Evolutionary conservation across 2,113 vertebrate genomes (phyloP).

Genomic region (Lates calcarifer): DNA sequence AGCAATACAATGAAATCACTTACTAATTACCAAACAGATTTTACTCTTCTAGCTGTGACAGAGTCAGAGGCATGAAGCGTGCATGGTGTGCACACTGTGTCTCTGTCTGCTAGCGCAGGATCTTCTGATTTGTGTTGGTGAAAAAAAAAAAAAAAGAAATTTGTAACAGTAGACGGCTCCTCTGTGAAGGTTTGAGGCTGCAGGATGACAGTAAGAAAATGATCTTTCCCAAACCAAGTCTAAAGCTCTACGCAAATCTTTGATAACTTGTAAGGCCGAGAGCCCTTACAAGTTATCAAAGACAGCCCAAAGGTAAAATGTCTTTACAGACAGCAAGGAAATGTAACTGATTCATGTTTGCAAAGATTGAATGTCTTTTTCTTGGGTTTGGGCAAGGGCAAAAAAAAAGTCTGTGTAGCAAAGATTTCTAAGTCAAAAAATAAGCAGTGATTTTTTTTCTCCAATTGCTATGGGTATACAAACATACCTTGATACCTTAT

Average conservation of each 20-base stretch:
- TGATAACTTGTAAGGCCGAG: constrained; percentile 58
- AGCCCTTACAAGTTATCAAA: constrained; percentile 60
- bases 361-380: constrained; percentile 45
- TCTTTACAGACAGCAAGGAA: constrained; percentile 53
- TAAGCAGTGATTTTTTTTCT: constrained; percentile 8
- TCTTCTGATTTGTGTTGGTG: constrained; percentile 47
- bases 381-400: constrained; percentile 26
- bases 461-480: not conserved
- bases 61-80: constrained; percentile 45
- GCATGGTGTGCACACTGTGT: constrained; percentile 35
- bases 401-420: constrained; percentile 22
- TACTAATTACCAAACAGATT: constrained; percentile 51
- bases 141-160: constrained; percentile 5
- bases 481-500: constrained; percentile 27
- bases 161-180: constrained; percentile 33
- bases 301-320: constrained; percentile 59
- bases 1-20: constrained; percentile 59
- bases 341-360: constrained; percentile 57
- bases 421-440: constrained; percentile 49
- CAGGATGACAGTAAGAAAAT: constrained; percentile 59
- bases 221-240: constrained; percentile 51
- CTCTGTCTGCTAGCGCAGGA: constrained; percentile 12
- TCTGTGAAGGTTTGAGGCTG: constrained; percentile 66
- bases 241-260: constrained; percentile 54
- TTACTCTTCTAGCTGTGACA: constrained; percentile 37